Evolutionary conservation across 2,113 vertebrate genomes (phyloP), one percentile per base, ranked within the genome.

Genomic region (Glaucomys volans): DNA sequence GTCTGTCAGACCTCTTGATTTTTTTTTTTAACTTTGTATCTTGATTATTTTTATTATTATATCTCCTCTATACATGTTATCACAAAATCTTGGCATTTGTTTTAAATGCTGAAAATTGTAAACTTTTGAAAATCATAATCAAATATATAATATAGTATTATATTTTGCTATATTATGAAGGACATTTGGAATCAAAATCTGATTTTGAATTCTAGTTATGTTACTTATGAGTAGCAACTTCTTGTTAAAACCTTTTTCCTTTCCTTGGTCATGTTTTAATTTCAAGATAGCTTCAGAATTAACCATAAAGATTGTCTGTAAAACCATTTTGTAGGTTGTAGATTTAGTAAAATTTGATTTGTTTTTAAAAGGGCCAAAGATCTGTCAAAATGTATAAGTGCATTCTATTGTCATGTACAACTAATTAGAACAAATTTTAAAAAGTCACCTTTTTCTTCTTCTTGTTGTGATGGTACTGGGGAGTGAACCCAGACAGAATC

Each of bases 261-360:
- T 94, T 91, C 22, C 0, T 69, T 76, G 62, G 42, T 71, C 83
- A 42, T 12, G 79, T 84, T 95, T 28, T 83, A 92, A 83, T 95
- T 85, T 54, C 5, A 87, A 37, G 47, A 54, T 3, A 87, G 54
- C 69, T 93, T 90, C 12, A 84, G 30, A 83, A 87, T 83, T 40
- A 92, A 18, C 37, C 71, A 75, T 35, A 83, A 50, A 94, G 77
- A 95, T 28, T 77, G 12, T n/a, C 28, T 37, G 24, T 14, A 71
- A 35, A 94, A 62, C 54, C 8, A 40, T 85, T 89, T 84, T 75
- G 12, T 80, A 84, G 26, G 40, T 16, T 74, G 66, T 62, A 77
- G 44, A 81, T 85, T 97, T 95, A 54, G 24, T 94, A 95, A 94
- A 95, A 74, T 90, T 8, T 1, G 5, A 4, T 37, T 66, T n/a